phyloP scores from a whole-genome alignment of 2,797 vertebrate species.

The Rhinogobio ventralis region DNA sequence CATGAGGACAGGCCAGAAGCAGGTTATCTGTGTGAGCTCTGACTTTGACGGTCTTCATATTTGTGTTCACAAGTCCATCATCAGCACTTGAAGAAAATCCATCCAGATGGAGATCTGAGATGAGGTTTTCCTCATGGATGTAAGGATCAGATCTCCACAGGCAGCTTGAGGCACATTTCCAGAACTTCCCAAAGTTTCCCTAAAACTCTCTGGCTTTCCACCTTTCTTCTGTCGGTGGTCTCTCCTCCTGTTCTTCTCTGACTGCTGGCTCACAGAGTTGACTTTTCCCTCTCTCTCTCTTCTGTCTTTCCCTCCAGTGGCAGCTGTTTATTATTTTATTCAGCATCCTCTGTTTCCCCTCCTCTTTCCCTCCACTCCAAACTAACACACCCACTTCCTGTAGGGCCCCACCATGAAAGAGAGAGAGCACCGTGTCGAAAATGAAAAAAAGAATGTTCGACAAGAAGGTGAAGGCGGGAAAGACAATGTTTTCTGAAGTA shows the following conservation, averaged over 20 bases:
- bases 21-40: not conserved
- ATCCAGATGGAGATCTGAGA: not conserved
- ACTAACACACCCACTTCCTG: slow-evolving; percentile 89
- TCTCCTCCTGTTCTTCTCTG: slow-evolving; percentile 64
- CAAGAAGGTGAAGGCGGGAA: not conserved
- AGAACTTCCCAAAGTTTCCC: slow-evolving; percentile 45
- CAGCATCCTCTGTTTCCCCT: slow-evolving; percentile 90
- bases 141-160: not conserved
- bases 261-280: slow-evolving; percentile 55
- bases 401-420: slow-evolving; percentile 74
- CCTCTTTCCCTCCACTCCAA: slow-evolving; percentile 74
- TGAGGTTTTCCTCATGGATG: not conserved
- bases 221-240: slow-evolving; percentile 55
- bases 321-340: slow-evolving; percentile 98
- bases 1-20: not conserved
- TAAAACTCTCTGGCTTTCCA: not conserved
- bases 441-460: not conserved
- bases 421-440: slow-evolving; percentile 81
- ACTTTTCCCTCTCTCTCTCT: slow-evolving; percentile 60
- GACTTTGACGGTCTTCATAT: not conserved
- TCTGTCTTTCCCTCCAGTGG: slow-evolving; percentile 63
- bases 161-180: not conserved
- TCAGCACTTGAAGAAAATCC: not conserved
- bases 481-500: not conserved
- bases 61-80: not conserved